phyloP scores from a whole-genome alignment of 2,113 vertebrate genomes.

The Phalacrocorax carbo region DNA sequence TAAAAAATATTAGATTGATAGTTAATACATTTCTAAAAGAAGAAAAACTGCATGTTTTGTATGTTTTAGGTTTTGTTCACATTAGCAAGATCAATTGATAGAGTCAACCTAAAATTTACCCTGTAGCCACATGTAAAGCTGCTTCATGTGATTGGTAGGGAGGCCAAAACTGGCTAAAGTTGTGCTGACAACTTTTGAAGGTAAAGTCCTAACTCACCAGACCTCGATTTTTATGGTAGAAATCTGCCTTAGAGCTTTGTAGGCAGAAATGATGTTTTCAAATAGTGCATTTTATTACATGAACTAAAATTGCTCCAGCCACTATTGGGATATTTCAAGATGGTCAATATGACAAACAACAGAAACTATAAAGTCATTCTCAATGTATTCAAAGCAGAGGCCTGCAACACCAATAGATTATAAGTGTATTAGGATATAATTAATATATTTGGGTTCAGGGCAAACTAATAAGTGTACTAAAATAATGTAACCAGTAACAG shows the following conservation, averaged over 20 bases:
- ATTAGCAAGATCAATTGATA: not conserved
- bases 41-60: not conserved
- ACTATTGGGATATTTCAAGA: not conserved
- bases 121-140: not conserved
- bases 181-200: not conserved
- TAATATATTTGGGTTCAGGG: not conserved
- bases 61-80: not conserved
- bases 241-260: not conserved
- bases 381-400: not conserved
- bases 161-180: not conserved
- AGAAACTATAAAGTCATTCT: not conserved
- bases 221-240: not conserved
- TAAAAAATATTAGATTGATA: not conserved
- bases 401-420: not conserved
- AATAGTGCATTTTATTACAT: rapidly evolving
- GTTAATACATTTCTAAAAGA: not conserved
- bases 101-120: not conserved
- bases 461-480: not conserved
- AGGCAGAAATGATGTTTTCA: not conserved
- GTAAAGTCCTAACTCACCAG: not conserved
- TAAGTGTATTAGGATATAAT: not conserved
- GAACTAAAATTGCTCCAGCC: not conserved
- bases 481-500: not conserved
- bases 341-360: not conserved
- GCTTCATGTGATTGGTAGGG: not conserved